A percentile compares a stretch with the other conserved stretches of the same genome.
Conservation (phyloP, 2,797 vertebrate species). For the Gallinago nigripennis region DNA sequence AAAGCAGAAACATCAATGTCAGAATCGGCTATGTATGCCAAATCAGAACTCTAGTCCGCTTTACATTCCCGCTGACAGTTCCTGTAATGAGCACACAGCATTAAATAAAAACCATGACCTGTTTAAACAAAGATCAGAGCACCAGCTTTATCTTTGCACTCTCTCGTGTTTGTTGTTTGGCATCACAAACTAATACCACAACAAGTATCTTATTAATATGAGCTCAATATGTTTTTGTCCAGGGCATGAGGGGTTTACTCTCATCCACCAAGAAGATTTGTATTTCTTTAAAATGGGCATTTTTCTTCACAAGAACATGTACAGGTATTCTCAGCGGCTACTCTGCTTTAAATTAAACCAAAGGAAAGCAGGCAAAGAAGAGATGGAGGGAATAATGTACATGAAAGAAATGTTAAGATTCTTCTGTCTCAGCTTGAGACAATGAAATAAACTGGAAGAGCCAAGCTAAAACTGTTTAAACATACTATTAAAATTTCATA, state of each 20-base stretch:
- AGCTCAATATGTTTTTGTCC: neutral
- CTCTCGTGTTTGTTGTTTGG: neutral
- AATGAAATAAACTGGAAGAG: neutral
- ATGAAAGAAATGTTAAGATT: neutral
- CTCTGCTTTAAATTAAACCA: neutral
- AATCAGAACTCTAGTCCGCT: neutral
- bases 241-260: neutral
- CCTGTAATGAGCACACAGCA: neutral
- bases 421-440: neutral
- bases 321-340: neutral
- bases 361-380: neutral
- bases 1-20: neutral
- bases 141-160: neutral
- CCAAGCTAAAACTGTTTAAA: neutral
- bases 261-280: neutral
- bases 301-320: neutral
- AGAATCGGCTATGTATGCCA: neutral
- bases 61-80: neutral
- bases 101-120: conserved; percentile 53
- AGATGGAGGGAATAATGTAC: neutral
- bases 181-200: conserved; percentile 6
- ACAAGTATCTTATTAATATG: neutral
- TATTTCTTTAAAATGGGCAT: neutral
- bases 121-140: conserved; percentile 57
- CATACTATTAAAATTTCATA: neutral